Base-by-base conservation (phyloP, 2,888 invertebrate species). In the Clistopyga incitator region DNA sequence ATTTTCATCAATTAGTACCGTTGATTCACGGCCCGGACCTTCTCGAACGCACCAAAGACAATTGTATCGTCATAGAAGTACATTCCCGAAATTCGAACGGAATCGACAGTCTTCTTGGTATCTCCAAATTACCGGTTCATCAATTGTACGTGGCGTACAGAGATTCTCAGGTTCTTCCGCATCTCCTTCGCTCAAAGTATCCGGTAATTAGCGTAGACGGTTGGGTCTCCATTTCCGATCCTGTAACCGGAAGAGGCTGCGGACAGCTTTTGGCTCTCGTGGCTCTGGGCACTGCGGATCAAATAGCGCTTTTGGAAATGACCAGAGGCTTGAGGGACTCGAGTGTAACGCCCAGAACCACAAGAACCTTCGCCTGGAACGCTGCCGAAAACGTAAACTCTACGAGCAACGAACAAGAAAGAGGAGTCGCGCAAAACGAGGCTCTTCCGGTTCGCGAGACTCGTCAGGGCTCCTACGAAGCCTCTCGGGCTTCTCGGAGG, bases 121-220 rank as follows among this genome's bases (percentile, higher is more conserved):
- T 94, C 34, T 93, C 94, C 3, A 94, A 94, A 88, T 88, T 96
- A 67, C 93, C 95, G 4, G 89, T 95, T 61, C 95, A 96, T 91
- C 95, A 95, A 82, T 94, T 95, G 88, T 95, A 94, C 87, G 92
- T 95, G 68, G 95, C 95, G 0, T 95, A 94, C 87, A 93, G 95
- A 84, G 95, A 95, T 93, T 93, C 94, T 20, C 92, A 92, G 70
- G 94, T 95, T 81, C 93, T 94, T 42, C 92, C 94, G 85, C 94
- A 95, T 90, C 92, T 95, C 38, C 91, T 94, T 81, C 92, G 94
- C 86, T 95, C 94, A 83, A 94, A 94, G 95, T 90, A 95, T 86
- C 95, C 95, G 25, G 94, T 95, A 11, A 94, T 95, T 86, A 94
- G 95, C 64, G 94, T 94, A 13, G 95, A 96, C 89, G 94, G 94